Percentiles rank a stretch among this genome's conserved stretches.
Evolutionary conservation across 2,797 vertebrate species (phyloP).

Genomic region (Pelodytes ibericus): DNA sequence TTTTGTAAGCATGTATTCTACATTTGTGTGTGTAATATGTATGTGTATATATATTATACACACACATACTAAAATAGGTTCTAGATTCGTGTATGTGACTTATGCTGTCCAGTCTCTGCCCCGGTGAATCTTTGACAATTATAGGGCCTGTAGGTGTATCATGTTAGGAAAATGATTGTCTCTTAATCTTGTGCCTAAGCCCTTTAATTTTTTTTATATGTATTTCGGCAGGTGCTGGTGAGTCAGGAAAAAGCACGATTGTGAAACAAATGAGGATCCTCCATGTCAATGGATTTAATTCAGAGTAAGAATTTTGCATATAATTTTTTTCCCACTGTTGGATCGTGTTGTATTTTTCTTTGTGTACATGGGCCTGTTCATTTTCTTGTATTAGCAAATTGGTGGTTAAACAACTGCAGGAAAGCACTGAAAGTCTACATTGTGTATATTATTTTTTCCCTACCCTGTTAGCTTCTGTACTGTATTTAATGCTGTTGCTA

Average conservation of each 20-base stretch:
- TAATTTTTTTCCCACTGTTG: background rate
- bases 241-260: constrained; percentile 97
- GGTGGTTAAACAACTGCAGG: constrained; percentile 20
- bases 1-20: background rate
- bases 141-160: background rate
- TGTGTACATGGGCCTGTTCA: background rate
- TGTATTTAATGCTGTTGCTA: constrained; percentile 74
- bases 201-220: constrained; percentile 61
- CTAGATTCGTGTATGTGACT: too few relatives aligned
- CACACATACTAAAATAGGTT: too few relatives aligned
- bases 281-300: constrained; percentile 95
- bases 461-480: constrained; percentile 60
- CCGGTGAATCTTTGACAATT: too few relatives aligned
- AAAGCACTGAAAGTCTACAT: constrained; percentile 4
- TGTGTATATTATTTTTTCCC: constrained; percentile 18
- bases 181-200: constrained; percentile 4
- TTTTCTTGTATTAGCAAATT: background rate
- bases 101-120: too few relatives aligned
- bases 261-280: constrained; percentile 99
- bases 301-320: constrained; percentile 64
- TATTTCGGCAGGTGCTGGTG: constrained; percentile 87
- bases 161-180: background rate
- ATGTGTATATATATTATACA: background rate
- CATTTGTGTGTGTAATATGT: background rate
- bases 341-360: constrained; percentile 24